Base-by-base conservation (phyloP, 2,888 invertebrate species). In the Drosophila rubida region DNA sequence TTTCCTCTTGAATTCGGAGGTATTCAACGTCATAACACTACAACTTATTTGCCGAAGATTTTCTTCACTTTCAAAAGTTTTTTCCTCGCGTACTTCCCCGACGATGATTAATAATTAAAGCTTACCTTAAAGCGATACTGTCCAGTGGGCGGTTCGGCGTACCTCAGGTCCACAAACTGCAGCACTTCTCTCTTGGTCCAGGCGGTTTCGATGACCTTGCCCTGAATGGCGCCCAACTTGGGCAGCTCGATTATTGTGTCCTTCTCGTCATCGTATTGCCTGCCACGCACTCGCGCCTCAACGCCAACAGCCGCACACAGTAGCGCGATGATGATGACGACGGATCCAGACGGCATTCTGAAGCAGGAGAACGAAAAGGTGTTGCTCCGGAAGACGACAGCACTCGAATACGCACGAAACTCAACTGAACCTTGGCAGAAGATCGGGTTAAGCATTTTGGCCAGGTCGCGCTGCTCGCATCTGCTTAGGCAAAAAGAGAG, bases 141-240 rank as follows among this genome's bases (percentile, higher is more conserved):
- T 16, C 91, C 91, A 2, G 89, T 89, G 0, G 91, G 91, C 4
- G 91, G 77, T 48, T 91, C 90, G 0, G 90, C 91, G 67, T 91
- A 91, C 73, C 89, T 78, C 1, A 91, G 78, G 73, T 91, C 91
- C n/a, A 91, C 77, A 76, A 91, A 91, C 45, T 91, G 91, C 54
- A 88, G 64, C 22, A 91, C 88, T 69, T 90, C 82, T 0, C 90
- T 81, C 6, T 84, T 63, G 2, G 88, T 85, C 91, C 91, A 91
- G 8, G 90, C 81, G 0, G 91, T 91, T 50, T 90, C 81, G 4
- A 90, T 37, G 14, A 80, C 68, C 57, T 87, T 89, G 2, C 91
- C 91, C 65, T 88, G 88, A 19, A 91, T 77, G 0, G 68, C 44
- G 41, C 91, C 91, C 68, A 91, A 50, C 14, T 85, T 89, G 6